Conservation (phyloP, 2,113 vertebrate genomes). For the Cyprinodon brontotheroides region DNA sequence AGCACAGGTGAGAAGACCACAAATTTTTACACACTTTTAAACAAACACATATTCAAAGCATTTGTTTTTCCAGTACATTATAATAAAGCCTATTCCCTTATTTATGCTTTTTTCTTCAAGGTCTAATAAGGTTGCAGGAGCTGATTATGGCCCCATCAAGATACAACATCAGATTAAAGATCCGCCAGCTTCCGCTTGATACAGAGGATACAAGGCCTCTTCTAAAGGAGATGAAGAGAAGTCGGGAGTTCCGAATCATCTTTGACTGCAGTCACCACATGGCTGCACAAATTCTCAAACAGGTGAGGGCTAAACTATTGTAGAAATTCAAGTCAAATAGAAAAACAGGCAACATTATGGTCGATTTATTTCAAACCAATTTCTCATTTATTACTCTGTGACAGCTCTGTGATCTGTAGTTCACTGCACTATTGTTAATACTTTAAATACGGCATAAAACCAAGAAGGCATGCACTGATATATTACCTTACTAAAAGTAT, state of each 20-base stretch:
- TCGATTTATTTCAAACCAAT: neutral
- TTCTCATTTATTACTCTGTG: neutral
- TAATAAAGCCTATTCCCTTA: neutral
- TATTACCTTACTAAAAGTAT: neutral
- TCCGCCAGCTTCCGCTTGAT: slow-evolving; percentile 95
- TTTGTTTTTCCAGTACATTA: neutral
- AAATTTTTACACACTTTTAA: neutral
- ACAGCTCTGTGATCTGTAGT: neutral
- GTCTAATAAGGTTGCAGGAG: slow-evolving; percentile 96
- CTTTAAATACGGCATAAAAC: neutral
- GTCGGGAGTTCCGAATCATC: slow-evolving; percentile 96
- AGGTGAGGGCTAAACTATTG: slow-evolving; percentile 77
- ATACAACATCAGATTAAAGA: slow-evolving; percentile 98
- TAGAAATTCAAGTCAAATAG: slow-evolving; percentile 18
- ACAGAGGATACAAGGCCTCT: slow-evolving; percentile 88
- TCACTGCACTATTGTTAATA: neutral
- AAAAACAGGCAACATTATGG: no score
- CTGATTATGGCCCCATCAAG: slow-evolving; percentile 97
- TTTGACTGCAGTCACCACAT: slow-evolving; percentile 96
- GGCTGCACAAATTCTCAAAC: slow-evolving; percentile 97
- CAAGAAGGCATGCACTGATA: neutral
- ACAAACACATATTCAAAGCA: neutral
- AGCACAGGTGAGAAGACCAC: slow-evolving; percentile 88
- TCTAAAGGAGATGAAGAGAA: slow-evolving; percentile 98
- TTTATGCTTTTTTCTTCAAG: slow-evolving; percentile 71